These are phyloP conservation scores for Halictus rubicundus DNA, from an alignment of 1,140 invertebrate genomes.

Conservation along the genomic window DNA sequence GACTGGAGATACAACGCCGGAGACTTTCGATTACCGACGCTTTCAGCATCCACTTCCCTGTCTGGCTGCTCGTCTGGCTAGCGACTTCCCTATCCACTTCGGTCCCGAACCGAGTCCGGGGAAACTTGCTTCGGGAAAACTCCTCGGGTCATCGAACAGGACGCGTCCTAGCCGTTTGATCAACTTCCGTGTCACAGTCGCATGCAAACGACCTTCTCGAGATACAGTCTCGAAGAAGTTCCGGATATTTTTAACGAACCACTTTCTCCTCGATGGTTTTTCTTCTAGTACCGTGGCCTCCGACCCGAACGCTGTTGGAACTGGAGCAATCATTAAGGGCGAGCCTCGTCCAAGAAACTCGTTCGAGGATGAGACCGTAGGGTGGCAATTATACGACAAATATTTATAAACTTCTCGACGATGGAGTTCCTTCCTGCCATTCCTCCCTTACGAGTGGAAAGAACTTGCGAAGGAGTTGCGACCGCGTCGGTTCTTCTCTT, in stretches of 20 bases:
- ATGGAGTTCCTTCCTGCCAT: not conserved
- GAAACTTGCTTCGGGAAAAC: not conserved
- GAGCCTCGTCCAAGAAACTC: not conserved
- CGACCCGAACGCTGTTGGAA: no score
- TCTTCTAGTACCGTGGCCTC: no score
- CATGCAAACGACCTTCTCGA: no score
- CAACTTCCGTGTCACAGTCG: no score
- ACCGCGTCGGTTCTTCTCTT: not conserved
- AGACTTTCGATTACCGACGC: slow-evolving; percentile 29
- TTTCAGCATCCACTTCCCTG: not conserved
- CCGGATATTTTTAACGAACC: no score
- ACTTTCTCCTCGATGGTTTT: no score
- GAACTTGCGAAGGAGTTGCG: not conserved
- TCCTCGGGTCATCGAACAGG: not conserved
- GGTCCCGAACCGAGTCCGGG: no score
- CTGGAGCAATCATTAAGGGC: not conserved
- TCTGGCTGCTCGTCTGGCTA: not conserved
- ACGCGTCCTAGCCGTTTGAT: not conserved
- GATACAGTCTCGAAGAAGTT: no score
- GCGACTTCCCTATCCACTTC: not conserved
- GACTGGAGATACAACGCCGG: not conserved
- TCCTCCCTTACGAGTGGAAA: no score
- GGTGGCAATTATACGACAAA: not conserved
- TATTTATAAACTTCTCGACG: slow-evolving; percentile 20
- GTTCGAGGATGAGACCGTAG: not conserved